Evolutionary conservation across 2,113 vertebrate species (phyloP), one percentile per base, ranked within the genome.

Genomic region (Rana temporaria): DNA sequence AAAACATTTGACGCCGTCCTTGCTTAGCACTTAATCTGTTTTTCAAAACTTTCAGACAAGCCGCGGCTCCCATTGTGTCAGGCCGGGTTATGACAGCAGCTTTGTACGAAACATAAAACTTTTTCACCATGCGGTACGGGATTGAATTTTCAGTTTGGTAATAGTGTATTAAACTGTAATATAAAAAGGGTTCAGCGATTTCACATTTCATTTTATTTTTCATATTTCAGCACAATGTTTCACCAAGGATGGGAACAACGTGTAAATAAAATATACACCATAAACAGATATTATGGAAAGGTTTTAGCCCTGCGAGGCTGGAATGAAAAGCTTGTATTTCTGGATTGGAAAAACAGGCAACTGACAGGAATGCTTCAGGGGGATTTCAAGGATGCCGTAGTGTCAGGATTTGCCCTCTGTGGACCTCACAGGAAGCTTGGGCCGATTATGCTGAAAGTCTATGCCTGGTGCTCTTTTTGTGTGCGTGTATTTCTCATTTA

Each of bases 61-160:
- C 62, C 53, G 66, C 62, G 63, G 62, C 62, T 78, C 59, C 62
- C 30, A 53, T 78, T 78, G n/a, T 78, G 48, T 77, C 71, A 74
- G 71, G 24, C 57, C 55, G 38, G 71, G 71, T 60, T 60, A 74
- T 74, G 32, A 74, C 52, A 56, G 42, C 11, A 66, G 65, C 63
- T 64, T 78, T 78, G 60, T 32, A 42, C 2, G 11, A 42, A 65
- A 52, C 60, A 42, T 53, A 78, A 78, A 78, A 78, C 60, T 65
- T 78, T 48, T 65, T 30, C 60, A 66, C 34, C 62, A 53, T n/a
- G 53, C 75, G 22, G 60, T 53, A 62, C 75, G 65, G 62, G 65
- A 78, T 78, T 64, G 34, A 78, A 78, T 78, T 78, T 65, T 78
- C 60, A 65, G 38, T 78, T 78, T 66, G 62, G 60, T 78, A 66